Conservation (phyloP, 2,888 invertebrate genomes). For the Trichogramma evanescens region DNA sequence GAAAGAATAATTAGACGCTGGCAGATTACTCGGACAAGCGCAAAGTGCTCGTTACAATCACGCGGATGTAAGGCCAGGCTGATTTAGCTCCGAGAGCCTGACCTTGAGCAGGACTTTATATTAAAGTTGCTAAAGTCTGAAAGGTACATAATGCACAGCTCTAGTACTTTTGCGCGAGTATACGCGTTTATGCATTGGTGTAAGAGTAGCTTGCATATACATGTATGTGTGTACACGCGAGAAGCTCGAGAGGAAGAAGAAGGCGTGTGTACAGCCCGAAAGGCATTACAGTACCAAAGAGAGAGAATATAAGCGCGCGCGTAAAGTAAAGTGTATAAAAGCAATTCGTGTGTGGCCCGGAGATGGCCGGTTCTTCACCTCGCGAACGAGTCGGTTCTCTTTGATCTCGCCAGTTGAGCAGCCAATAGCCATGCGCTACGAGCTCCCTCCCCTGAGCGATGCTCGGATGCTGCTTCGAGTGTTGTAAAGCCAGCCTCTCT, state of each 20-base stretch:
- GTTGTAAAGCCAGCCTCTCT: no score
- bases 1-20: no score
- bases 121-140: no score
- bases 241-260: constrained; percentile 11
- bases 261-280: constrained; percentile 25
- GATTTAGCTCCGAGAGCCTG: no score
- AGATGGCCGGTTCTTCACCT: constrained; percentile 48
- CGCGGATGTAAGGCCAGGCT: no score
- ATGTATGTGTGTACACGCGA: not conserved
- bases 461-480: not conserved
- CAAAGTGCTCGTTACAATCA: no score
- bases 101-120: no score
- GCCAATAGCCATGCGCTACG: constrained; percentile 23
- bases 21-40: no score
- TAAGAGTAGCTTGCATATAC: no score
- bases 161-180: no score
- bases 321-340: constrained; percentile 44
- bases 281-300: constrained; percentile 35
- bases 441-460: constrained; percentile 26
- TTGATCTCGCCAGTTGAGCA: constrained; percentile 43
- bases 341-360: constrained; percentile 48
- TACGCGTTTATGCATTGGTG: no score
- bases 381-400: constrained; percentile 47
- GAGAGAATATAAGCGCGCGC: constrained; percentile 22
- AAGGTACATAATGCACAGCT: not conserved